Evolutionary conservation across 2,797 vertebrate species (phyloP).

Genomic region (Cossypha dichroa): DNA sequence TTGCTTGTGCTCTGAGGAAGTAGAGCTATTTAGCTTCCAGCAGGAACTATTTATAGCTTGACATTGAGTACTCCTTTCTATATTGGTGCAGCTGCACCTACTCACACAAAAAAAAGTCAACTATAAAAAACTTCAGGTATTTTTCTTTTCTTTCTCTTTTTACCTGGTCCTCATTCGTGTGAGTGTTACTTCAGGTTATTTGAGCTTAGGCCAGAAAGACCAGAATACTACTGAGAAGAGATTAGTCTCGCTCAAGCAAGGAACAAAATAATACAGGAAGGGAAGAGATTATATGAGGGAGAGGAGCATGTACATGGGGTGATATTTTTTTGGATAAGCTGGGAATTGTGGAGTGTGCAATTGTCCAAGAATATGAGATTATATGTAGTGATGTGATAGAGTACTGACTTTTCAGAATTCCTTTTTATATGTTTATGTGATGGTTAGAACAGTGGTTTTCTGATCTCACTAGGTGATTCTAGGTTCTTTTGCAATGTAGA

Average conservation of each 20-base stretch:
- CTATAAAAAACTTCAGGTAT: constrained; percentile 62
- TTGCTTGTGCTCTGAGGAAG: constrained; percentile 71
- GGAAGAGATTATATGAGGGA: neutral
- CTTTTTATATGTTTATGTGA: neutral
- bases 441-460: neutral
- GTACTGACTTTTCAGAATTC: neutral
- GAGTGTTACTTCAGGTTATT: constrained; percentile 68
- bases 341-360: neutral
- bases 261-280: constrained; percentile 15
- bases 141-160: neutral
- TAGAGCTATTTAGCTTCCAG: constrained; percentile 71
- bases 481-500: neutral
- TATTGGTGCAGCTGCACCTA: constrained; percentile 69
- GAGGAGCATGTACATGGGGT: neutral
- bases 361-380: neutral
- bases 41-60: constrained; percentile 79
- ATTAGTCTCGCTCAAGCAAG: constrained; percentile 33
- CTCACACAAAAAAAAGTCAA: constrained; percentile 56
- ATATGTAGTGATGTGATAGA: neutral
- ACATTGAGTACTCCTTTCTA: constrained; percentile 76
- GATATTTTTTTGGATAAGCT: neutral
- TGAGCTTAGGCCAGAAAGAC: constrained; percentile 18
- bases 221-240: constrained; percentile 23
- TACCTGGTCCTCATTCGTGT: constrained; percentile 41
- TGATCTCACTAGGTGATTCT: neutral